Evolutionary conservation across 1,140 invertebrate genomes (phyloP), one percentile per base, ranked within the genome.

Genomic region (Drosophila chauvacae): DNA sequence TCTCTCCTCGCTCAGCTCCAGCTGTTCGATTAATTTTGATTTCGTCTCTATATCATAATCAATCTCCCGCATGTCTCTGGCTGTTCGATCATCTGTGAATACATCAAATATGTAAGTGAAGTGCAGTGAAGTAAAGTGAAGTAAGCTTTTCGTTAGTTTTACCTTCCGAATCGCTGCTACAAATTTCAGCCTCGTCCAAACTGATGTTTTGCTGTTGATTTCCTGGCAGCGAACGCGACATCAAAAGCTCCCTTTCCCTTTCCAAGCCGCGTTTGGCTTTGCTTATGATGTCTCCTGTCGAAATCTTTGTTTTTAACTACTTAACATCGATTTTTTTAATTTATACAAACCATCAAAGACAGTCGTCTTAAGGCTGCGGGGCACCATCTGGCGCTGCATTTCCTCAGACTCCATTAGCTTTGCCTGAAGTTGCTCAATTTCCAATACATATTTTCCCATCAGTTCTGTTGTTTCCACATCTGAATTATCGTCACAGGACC

Each of bases 31-130:
- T 18, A 99, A 93, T 55, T 97, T 95, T 78, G 98, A 96, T 93
- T 98, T 98, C 44, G 98, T 96, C 77, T 97, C 97, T 60, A 99
- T 98, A 88, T 98, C 97, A 50, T 96, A 96, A 7, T 97, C 98
- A 16, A 99, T 92, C 6, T 96, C 95, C 23, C 97, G 96, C 47
- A 98, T 92, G 92, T 98, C 96, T 26, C 94, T 93, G 47, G 94
- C 94, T n/a, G 94, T 91, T 45, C 93, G 92, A 41, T 91, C 91
- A 23, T 59, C 80, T 87, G 14, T 33, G 6, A 39, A 62, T 13
- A 30, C 4, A 9, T 30, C 3, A 7, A 39, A 14, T n/a, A 14
- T 11, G 3, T 28, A 16, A 37, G 2, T 18, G 13, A n/a, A 4
- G 1, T 18, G 13, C 13, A 4, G 1, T 26, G 3, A 28, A 2